Percentiles rank a stretch among this genome's conserved stretches.
These are phyloP conservation scores for Carassius carassius DNA, from an alignment of 2,113 vertebrate species.

Conservation along the genomic window DNA sequence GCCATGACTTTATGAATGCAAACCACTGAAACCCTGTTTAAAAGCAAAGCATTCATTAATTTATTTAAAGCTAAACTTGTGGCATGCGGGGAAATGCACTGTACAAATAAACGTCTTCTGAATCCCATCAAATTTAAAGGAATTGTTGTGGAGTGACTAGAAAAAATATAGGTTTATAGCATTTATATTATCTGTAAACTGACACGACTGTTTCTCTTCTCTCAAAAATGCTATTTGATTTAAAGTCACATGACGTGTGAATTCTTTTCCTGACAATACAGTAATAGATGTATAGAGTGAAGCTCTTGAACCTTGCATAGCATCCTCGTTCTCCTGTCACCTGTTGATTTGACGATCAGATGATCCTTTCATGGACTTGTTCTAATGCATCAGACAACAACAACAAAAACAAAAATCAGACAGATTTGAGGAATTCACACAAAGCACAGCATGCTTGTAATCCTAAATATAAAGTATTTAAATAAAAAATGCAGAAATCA, in stretches of 20 bases:
- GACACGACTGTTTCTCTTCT: too few species aligned
- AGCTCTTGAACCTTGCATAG: slow-evolving; percentile 59
- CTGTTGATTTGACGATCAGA: slow-evolving; percentile 56
- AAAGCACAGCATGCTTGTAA: neutral
- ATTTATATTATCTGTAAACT: too few species aligned
- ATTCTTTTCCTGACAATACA: neutral
- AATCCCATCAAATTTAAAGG: too few species aligned
- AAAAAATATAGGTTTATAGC: too few species aligned
- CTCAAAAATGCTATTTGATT: too few species aligned
- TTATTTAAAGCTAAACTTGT: too few species aligned
- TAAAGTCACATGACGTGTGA: neutral
- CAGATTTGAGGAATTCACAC: neutral
- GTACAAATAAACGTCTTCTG: too few species aligned
- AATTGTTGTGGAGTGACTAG: too few species aligned
- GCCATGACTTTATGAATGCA: too few species aligned
- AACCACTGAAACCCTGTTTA: too few species aligned
- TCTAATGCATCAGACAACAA: slow-evolving; percentile 57
- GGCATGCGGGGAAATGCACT: too few species aligned
- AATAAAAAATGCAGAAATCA: neutral
- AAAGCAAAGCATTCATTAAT: too few species aligned
- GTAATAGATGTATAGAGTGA: neutral
- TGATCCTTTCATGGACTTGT: slow-evolving; percentile 72
- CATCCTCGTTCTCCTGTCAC: slow-evolving; percentile 60
- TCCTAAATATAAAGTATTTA: neutral
- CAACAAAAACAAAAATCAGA: neutral